Base-by-base conservation (phyloP, 2,113 vertebrate genomes). In the Elaphurus davidianus region DNA sequence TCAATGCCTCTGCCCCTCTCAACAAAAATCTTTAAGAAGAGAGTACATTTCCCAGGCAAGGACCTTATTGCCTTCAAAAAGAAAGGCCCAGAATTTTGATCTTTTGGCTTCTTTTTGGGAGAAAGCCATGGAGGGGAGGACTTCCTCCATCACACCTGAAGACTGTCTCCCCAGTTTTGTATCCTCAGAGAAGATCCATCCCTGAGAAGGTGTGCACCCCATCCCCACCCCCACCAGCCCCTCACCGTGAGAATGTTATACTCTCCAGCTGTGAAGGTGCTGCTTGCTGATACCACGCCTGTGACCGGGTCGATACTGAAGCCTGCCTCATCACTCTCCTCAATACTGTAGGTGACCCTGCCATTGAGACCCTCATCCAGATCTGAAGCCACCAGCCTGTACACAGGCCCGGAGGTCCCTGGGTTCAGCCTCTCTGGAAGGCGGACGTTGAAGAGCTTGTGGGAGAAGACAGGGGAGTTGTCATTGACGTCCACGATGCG, bases 241-340 rank as follows among this genome's bases (percentile, higher is more conserved):
- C 99, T 99, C 96, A 99, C 99, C 98, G 99, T 99, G 2, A 99
- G 98, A 86, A 99, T 99, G 59, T 99, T 99, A 99, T 99, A 99
- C 87, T 99, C 99, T 0, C 99, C 99, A 0, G 99, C 98, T 96
- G 98, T 96, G 94, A 99, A 99, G 57, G 99, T 98, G 0, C 99
- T 99, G 2, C 91, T 99, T 1, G 99, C 99, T 1, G 99, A 99
- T 81, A 99, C 99, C 64, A 99, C 96, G 1, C 99, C 99, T 0
- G 99, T 99, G 43, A 93, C 97, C 0, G 99, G 97, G 97, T 99
- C 98, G 11, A 99, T 99, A 57, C 98, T 98, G 97, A 99, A 99
- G 11, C 97, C 98, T 2, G 96, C 98, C 36, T 99, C 98, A 0
- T 99, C 99, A 67, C 98, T 98, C 92, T 99, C 99, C 85, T 99